A percentile compares a stretch with the other conserved stretches of the same genome.
phyloP scores from a whole-genome alignment of 2,888 invertebrate genomes.

The Thereva nobilitata region DNA sequence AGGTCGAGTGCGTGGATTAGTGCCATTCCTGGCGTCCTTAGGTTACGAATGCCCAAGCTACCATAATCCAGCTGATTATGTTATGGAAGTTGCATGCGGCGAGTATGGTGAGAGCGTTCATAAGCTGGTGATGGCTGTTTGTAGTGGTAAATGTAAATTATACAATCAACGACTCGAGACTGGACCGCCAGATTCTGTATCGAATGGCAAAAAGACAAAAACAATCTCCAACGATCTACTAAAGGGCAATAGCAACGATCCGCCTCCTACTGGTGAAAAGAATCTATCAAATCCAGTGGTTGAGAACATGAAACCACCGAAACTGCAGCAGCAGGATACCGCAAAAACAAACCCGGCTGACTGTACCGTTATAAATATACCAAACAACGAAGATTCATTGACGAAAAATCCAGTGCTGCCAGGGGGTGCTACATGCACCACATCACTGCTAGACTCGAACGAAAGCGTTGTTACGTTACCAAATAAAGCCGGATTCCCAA shows the following conservation, averaged over 20 bases:
- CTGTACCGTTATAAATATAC: constrained; percentile 52
- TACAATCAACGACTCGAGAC: constrained; percentile 56
- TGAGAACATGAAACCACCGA: constrained; percentile 60
- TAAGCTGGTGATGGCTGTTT: constrained; percentile 81
- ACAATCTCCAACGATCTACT: constrained; percentile 64
- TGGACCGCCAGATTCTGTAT: constrained; percentile 43
- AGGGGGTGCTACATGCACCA: constrained; percentile 68
- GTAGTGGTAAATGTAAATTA: constrained; percentile 74
- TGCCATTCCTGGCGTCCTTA: constrained; percentile 85
- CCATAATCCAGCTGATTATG: constrained; percentile 97
- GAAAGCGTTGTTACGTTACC: constrained; percentile 71
- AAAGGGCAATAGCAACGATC: constrained; percentile 55
- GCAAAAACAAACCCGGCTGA: constrained; percentile 48
- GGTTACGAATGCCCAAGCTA: constrained; percentile 90
- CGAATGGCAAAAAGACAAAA: constrained; percentile 46
- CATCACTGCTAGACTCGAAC: constrained; percentile 71
- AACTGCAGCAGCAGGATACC: constrained; percentile 49
- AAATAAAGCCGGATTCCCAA: constrained; percentile 75
- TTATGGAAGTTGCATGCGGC: constrained; percentile 94
- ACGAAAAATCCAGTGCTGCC: constrained; percentile 56
- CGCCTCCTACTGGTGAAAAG: constrained; percentile 39
- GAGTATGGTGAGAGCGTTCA: constrained; percentile 91
- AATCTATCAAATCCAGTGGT: constrained; percentile 45
- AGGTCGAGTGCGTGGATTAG: constrained; percentile 79
- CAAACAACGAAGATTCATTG: constrained; percentile 43